phyloP scores from a whole-genome alignment of 2,113 vertebrate species.

The Silurus asotus region DNA sequence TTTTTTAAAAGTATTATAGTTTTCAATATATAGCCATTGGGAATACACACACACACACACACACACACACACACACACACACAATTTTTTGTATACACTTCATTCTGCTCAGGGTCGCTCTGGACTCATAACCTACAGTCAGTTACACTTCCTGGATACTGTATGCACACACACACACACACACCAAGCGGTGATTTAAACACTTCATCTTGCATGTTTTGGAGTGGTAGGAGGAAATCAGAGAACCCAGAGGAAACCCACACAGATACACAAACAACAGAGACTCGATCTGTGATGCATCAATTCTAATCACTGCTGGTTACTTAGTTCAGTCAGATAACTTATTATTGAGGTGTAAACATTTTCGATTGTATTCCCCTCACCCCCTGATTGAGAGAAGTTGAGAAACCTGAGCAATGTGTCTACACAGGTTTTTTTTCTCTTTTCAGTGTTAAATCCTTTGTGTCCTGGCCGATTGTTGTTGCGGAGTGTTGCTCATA shows the following conservation, averaged over 20 bases:
- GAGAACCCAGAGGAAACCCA: background rate
- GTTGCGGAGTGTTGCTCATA: background rate
- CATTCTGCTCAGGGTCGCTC: background rate
- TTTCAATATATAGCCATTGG: background rate
- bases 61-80: too few relatives aligned
- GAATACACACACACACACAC: background rate
- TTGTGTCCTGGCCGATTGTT: background rate
- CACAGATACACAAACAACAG: background rate
- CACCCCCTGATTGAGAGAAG: too few relatives aligned
- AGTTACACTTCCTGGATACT: background rate
- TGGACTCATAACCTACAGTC: background rate
- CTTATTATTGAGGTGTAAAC: background rate
- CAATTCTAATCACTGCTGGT: background rate
- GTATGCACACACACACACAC: background rate
- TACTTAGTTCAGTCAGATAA: background rate
- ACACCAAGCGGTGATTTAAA: background rate
- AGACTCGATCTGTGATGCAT: background rate
- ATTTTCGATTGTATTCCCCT: too few relatives aligned
- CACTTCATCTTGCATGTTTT: background rate
- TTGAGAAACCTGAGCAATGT: background rate
- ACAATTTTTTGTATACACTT: background rate
- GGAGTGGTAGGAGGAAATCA: background rate
- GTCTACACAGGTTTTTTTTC: slow-evolving; percentile 11
- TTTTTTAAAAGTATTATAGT: background rate
- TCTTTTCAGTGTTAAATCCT: slow-evolving; percentile 16